Base-by-base conservation (phyloP, 23 tunicate genomes). In the Phallusia fumigata region DNA sequence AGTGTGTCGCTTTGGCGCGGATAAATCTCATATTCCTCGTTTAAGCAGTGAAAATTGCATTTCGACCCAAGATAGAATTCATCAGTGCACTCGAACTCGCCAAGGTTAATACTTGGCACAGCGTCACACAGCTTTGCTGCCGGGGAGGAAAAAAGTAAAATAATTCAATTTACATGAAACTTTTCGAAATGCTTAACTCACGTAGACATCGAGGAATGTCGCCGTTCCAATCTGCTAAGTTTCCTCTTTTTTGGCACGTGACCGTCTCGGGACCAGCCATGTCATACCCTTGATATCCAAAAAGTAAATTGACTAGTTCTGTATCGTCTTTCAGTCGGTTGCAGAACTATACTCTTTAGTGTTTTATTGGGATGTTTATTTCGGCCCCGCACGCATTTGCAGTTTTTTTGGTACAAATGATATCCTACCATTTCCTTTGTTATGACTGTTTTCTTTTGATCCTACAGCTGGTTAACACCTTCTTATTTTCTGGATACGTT, bases 181-280 rank as follows among this genome's bases (percentile, higher is more conserved):
- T 21, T 58, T 21, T 58, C 8, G 16, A 13, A 6, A 3, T 58
- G 28, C 28, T 21, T 58, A 6, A 58, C 69, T 22, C 1, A 58
- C 69, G 69, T 58, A 58, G 13, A 24, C 69, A 58, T 58, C 69
- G 8, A 6, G 69, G 69, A 21, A 58, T 58, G 28, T 58, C 69
- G 16, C 28, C 69, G 69, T 58, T 58, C 69, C 69, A 58, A 16
- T 21, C 69, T 6, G 69, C 69, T 16, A 22, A 21, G 69, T 58
- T 58, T 3, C 69, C 69, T 58, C 69, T 22, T 58, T 24, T 22
- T 3, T 21, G 28, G 16, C 69, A 58, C 28, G 26, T 58, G 16
- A 58, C 69, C 69, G 13, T 58, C 69, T 58, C 69, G 26, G 69
- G 69, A 58, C 69, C 69, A 58, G 69, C 69, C 69, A 58, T 22